Conservation (phyloP, 2,797 vertebrate genomes). For the Peromyscus eremicus region DNA sequence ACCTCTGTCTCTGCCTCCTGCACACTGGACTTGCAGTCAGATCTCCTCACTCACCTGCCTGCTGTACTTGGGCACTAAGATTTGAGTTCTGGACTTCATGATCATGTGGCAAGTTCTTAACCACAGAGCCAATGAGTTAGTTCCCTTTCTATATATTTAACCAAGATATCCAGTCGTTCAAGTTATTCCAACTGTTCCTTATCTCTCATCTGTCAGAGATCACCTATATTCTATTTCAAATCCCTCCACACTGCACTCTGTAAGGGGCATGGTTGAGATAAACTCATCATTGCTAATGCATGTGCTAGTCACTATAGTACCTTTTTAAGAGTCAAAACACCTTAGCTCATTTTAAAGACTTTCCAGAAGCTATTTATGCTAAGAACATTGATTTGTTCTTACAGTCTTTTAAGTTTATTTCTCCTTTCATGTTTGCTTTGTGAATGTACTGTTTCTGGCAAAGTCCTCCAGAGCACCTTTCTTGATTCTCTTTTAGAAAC, state of each 20-base stretch:
- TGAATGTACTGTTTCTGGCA: conserved; percentile 3
- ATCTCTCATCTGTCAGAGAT: not conserved
- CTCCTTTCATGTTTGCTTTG: conserved; percentile 30
- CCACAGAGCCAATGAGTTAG: not conserved
- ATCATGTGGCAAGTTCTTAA: not conserved
- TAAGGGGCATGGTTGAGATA: not conserved
- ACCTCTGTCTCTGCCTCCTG: not conserved
- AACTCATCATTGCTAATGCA: conserved; percentile 3
- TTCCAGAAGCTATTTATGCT: conserved; percentile 44
- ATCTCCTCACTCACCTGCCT: not conserved
- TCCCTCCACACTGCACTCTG: not conserved
- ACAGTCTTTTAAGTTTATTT: conserved; percentile 9
- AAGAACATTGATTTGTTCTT: conserved; percentile 28
- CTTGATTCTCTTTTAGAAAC: conserved; percentile 14
- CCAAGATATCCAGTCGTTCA: not conserved
- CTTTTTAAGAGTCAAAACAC: conserved; percentile 30
- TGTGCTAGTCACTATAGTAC: not conserved
- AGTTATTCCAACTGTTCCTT: not conserved
- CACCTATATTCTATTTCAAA: conserved; percentile 8
- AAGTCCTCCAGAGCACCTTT: conserved; percentile 41
- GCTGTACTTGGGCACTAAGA: not conserved
- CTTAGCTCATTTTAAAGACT: conserved; percentile 23
- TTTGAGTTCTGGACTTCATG: not conserved
- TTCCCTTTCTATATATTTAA: not conserved
- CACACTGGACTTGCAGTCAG: not conserved